Evolutionary conservation across 2,113 vertebrate species (phyloP).

Genomic region (Rallus limicola): DNA sequence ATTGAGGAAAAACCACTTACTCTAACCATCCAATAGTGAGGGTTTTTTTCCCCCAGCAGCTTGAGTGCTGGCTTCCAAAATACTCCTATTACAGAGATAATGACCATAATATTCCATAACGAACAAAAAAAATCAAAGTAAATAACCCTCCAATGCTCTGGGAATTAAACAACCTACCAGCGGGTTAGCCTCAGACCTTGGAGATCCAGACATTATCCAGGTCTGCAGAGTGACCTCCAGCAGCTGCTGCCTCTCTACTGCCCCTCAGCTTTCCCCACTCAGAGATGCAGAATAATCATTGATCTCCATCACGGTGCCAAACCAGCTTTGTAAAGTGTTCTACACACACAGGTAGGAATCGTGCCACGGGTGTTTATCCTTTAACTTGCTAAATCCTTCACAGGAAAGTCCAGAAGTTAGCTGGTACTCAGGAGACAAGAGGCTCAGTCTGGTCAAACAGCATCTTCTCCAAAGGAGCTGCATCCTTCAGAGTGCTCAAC

Average conservation of each 20-base stretch:
- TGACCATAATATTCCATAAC: neutral
- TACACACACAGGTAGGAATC: neutral
- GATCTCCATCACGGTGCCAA: neutral
- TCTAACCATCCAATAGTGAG: neutral
- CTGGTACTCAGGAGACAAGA: neutral
- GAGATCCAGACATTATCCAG: neutral
- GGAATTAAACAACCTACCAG: neutral
- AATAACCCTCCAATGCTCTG: neutral
- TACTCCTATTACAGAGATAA: neutral
- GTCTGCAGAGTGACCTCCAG: no score
- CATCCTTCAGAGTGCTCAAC: neutral
- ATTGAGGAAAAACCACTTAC: neutral
- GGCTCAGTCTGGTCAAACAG: neutral
- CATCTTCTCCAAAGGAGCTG: neutral
- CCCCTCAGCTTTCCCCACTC: neutral
- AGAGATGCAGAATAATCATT: neutral
- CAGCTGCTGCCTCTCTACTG: neutral
- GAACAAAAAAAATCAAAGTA: neutral
- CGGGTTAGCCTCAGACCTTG: neutral
- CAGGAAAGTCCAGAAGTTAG: neutral
- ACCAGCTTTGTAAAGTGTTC: neutral
- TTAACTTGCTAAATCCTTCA: neutral
- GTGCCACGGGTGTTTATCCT: neutral
- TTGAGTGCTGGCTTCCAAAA: neutral
- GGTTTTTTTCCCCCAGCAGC: neutral